Evolutionary conservation across 2,888 invertebrate genomes (phyloP).

Genomic region (Tridacna gigas): DNA sequence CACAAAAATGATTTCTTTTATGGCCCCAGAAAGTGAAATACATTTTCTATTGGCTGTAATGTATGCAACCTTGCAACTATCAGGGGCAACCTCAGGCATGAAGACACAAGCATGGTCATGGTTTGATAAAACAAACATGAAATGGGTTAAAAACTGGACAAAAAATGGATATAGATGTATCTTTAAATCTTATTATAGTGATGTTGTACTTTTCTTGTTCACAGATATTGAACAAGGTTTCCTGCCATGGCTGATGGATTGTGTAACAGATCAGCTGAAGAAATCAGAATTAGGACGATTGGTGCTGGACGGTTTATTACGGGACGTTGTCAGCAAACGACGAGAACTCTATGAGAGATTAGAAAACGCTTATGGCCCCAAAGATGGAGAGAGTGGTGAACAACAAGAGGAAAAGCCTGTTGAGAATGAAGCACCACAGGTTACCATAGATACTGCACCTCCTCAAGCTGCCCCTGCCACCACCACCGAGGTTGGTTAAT

Average conservation of each 20-base stretch:
- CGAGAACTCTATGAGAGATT: conserved; percentile 75
- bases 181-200: too few relatives aligned
- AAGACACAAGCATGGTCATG: too few relatives aligned
- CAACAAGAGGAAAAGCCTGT: conserved; percentile 38
- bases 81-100: too few relatives aligned
- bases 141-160: too few relatives aligned
- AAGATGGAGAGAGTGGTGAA: conserved; percentile 28
- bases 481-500: conserved; percentile 66
- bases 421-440: conserved; percentile 36
- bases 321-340: conserved; percentile 81
- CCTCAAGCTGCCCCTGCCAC: conserved; percentile 71
- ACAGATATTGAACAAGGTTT: conserved; percentile 88
- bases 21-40: too few relatives aligned
- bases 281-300: conserved; percentile 92
- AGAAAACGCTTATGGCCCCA: conserved; percentile 59
- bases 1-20: too few relatives aligned
- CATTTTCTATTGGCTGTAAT: too few relatives aligned
- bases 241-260: conserved; percentile 94
- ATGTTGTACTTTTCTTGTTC: conserved; percentile 20
- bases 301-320: conserved; percentile 89
- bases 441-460: conserved; percentile 56
- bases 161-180: too few relatives aligned
- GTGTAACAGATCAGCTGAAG: conserved; percentile 92
- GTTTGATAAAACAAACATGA: too few relatives aligned
- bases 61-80: too few relatives aligned